Evolutionary conservation across 92 coral and sea anemone species (phyloP).

Genomic region (Montipora capitata): DNA sequence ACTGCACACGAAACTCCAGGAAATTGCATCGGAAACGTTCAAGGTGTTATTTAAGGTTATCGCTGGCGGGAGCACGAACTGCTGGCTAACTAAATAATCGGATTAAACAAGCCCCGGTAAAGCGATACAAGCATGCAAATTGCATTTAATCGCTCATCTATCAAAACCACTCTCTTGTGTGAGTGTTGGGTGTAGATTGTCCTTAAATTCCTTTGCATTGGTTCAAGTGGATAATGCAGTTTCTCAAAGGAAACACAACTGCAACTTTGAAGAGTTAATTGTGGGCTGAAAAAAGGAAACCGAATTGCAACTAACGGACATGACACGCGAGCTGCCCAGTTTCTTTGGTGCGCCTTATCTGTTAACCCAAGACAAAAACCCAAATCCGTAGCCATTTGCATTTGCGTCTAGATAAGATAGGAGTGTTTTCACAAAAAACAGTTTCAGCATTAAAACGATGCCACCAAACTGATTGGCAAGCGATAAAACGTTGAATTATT

Average conservation of each 20-base stretch:
- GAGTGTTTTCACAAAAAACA: constrained; percentile 72
- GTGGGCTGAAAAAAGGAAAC: neutral
- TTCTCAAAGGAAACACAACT: constrained; percentile 31
- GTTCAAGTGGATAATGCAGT: neutral
- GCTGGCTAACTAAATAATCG: constrained; percentile 49
- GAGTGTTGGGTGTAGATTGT: constrained; percentile 25
- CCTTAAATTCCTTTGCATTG: neutral
- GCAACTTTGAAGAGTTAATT: constrained; percentile 20
- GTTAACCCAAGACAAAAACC: constrained; percentile 41
- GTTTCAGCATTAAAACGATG: constrained; percentile 33
- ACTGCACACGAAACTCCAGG: constrained; percentile 14
- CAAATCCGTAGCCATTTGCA: constrained; percentile 68
- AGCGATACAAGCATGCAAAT: constrained; percentile 51
- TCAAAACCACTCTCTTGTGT: constrained; percentile 22
- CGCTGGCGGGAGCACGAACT: constrained; percentile 19
- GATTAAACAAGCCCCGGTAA: constrained; percentile 71
- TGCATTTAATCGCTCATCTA: constrained; percentile 35
- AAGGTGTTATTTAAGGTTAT: constrained; percentile 69
- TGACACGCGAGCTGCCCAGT: constrained; percentile 36
- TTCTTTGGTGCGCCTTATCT: constrained; percentile 40
- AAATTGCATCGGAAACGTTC: constrained; percentile 61
- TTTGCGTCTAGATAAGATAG: constrained; percentile 74
- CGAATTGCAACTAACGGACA: neutral
- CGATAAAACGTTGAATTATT: constrained; percentile 32
- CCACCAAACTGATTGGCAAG: constrained; percentile 49